These are phyloP conservation scores for Harmothoe impar DNA, from an alignment of 2,888 invertebrate species.

Conservation along the genomic window DNA sequence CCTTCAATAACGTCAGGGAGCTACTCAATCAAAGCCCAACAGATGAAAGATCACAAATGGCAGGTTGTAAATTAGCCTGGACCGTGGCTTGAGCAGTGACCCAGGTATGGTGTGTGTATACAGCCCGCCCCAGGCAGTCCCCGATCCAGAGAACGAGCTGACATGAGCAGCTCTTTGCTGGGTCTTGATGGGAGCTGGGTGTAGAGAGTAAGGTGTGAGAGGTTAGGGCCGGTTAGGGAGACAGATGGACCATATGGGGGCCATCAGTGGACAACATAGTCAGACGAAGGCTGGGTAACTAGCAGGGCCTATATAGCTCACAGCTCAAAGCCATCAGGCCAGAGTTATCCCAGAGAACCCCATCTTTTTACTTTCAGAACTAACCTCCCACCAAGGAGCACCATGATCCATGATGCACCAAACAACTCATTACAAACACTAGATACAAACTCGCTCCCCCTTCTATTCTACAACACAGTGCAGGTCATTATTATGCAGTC, in stretches of 20 bases:
- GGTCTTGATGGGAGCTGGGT: background rate
- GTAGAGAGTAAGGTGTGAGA: background rate
- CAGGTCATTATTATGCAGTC: too few relatives aligned
- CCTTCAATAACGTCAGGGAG: background rate
- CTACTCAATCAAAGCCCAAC: background rate
- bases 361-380: too few relatives aligned
- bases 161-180: background rate
- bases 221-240: background rate
- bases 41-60: conserved; percentile 36
- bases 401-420: too few relatives aligned
- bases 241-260: conserved; percentile 44
- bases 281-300: background rate
- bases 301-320: too few relatives aligned
- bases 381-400: too few relatives aligned
- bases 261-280: conserved; percentile 22
- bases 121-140: conserved; percentile 13
- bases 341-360: too few relatives aligned
- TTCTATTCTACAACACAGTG: too few relatives aligned
- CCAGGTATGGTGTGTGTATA: conserved; percentile 38
- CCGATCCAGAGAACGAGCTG: background rate
- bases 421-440: too few relatives aligned
- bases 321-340: too few relatives aligned
- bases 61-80: background rate
- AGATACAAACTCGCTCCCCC: too few relatives aligned
- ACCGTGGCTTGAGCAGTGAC: conserved; percentile 4